These are phyloP conservation scores for Torymus texanus DNA, from an alignment of 2,888 invertebrate genomes.

Conservation along the genomic window DNA sequence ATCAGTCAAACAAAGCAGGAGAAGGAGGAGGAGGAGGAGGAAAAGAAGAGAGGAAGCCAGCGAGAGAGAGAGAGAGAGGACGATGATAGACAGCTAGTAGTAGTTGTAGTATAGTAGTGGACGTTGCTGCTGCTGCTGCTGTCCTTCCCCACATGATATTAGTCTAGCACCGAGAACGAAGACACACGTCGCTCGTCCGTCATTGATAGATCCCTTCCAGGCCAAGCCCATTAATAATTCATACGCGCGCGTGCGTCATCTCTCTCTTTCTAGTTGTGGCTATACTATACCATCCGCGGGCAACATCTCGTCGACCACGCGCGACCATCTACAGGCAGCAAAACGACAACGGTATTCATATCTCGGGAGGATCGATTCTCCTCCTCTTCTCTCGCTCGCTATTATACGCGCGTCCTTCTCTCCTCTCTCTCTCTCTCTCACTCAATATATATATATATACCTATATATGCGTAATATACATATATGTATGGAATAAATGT, in stretches of 20 bases:
- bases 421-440: slow-evolving; percentile 14
- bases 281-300: slow-evolving; percentile 29
- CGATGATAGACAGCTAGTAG: slow-evolving; percentile 44
- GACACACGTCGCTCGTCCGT: slow-evolving; percentile 52
- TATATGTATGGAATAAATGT: slow-evolving; percentile 55
- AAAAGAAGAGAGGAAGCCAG: background rate
- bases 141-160: slow-evolving; percentile 35
- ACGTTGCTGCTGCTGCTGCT: background rate
- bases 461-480: slow-evolving; percentile 35
- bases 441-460: no score
- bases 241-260: slow-evolving; percentile 66
- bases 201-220: slow-evolving; percentile 66
- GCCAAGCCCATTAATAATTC: slow-evolving; percentile 70
- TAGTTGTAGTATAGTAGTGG: slow-evolving; percentile 7
- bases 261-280: slow-evolving; percentile 52
- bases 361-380: slow-evolving; percentile 68
- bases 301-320: no score
- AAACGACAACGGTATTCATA: slow-evolving; percentile 66
- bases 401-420: background rate
- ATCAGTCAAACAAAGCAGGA: background rate
- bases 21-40: background rate
- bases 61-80: background rate
- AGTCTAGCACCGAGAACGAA: slow-evolving; percentile 50
- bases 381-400: slow-evolving; percentile 48
- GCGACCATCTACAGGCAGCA: slow-evolving; percentile 23